Conservation (phyloP, 2,888 invertebrate species). For the Augiades crinisus region DNA sequence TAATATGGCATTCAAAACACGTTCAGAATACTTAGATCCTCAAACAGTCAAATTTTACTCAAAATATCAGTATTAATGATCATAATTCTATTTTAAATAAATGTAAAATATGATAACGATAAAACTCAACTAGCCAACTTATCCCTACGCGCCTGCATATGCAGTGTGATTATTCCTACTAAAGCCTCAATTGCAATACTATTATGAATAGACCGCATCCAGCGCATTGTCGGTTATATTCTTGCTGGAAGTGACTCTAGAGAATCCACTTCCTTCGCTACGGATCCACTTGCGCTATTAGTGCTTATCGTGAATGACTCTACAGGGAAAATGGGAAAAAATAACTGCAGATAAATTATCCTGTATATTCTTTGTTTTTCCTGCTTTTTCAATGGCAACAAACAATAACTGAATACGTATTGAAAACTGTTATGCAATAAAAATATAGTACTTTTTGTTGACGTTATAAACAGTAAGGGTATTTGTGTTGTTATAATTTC, state of each 20-base stretch:
- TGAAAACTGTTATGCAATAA: no score
- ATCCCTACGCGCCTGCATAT: not conserved
- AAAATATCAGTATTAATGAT: no score
- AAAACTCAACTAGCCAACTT: not conserved
- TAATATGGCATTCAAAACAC: no score
- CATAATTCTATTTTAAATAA: no score
- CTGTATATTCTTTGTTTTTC: not conserved
- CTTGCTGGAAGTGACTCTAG: slow-evolving; percentile 21
- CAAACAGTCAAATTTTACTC: no score
- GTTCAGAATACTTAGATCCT: no score
- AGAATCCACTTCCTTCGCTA: slow-evolving; percentile 11
- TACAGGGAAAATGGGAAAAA: slow-evolving; percentile 12
- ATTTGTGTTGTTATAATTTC: no score
- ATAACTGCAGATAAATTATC: slow-evolving; percentile 6
- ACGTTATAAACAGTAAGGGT: no score
- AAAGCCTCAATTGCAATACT: slow-evolving; percentile 4
- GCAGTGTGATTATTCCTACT: not conserved
- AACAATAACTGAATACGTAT: no score
- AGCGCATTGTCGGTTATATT: slow-evolving; percentile 17
- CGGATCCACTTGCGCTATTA: slow-evolving; percentile 11
- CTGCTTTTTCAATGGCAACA: no score
- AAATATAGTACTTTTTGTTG: no score
- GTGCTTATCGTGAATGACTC: not conserved
- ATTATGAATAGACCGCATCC: slow-evolving; percentile 3
- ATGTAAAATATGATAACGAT: no score